Evolutionary conservation across 2,113 vertebrate genomes (phyloP).

Genomic region (Phaethornis superciliosus): DNA sequence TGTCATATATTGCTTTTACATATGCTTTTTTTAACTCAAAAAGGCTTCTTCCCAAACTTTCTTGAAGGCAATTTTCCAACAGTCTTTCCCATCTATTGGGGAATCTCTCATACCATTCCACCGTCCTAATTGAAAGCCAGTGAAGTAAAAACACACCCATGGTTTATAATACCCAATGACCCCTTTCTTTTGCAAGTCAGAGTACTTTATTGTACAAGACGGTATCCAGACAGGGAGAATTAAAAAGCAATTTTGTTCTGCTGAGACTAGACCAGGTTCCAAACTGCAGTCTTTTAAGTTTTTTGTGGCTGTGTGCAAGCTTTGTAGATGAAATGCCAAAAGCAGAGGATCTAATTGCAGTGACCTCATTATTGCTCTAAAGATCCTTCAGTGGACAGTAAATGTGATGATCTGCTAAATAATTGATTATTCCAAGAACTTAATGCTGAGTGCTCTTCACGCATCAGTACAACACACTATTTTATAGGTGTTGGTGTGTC

Average conservation of each 20-base stretch:
- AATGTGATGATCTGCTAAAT: slow-evolving; percentile 64
- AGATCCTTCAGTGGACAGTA: slow-evolving; percentile 46
- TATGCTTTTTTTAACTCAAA: background rate
- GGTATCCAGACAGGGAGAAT: slow-evolving; percentile 3
- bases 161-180: background rate
- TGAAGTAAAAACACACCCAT: background rate
- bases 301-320: background rate
- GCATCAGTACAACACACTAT: slow-evolving; percentile 25
- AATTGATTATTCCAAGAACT: slow-evolving; percentile 64
- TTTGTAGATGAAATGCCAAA: slow-evolving; percentile 14
- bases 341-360: slow-evolving; percentile 28
- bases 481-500: slow-evolving; percentile 54
- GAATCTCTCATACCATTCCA: background rate
- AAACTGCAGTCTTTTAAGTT: background rate
- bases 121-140: background rate
- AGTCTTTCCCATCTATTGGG: background rate
- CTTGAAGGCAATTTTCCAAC: background rate
- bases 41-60: background rate
- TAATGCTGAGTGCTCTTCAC: slow-evolving; percentile 57
- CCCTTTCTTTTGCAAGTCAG: background rate
- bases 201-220: background rate
- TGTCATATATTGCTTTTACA: background rate
- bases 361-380: slow-evolving; percentile 48
- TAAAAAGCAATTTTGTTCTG: slow-evolving; percentile 8
- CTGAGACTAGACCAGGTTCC: background rate